Percentiles rank a stretch among this genome's conserved stretches.
Evolutionary conservation across 2,797 vertebrate species (phyloP).

Genomic region (Acridotheres tristis): DNA sequence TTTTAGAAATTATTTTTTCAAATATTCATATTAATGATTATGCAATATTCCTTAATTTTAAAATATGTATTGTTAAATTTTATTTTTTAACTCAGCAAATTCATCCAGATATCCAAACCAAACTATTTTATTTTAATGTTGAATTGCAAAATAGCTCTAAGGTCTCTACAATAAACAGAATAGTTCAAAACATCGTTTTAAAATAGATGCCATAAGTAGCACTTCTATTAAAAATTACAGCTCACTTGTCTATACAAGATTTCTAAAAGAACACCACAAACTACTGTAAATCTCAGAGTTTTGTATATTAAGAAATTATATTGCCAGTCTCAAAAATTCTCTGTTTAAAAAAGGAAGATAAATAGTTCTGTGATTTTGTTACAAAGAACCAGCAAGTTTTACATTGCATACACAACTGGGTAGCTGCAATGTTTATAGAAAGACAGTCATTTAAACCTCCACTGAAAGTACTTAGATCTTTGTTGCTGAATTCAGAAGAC

Average conservation of each 20-base stretch:
- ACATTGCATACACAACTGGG: not conserved
- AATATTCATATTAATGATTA: not conserved
- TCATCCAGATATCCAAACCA: not conserved
- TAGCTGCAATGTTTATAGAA: not conserved
- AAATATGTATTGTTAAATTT: not conserved
- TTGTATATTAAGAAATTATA: not conserved
- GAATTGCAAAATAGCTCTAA: not conserved
- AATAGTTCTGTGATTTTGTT: not conserved
- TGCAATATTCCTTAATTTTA: not conserved
- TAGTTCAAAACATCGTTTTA: not conserved
- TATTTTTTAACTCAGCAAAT: not conserved
- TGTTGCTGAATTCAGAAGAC: not conserved
- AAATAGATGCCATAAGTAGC: not conserved
- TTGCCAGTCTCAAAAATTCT: not conserved
- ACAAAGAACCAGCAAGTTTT: not conserved
- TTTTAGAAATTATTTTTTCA: not conserved
- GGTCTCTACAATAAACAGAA: not conserved
- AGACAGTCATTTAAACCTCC: conserved; percentile 18
- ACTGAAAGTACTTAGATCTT: conserved; percentile 37
- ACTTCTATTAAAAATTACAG: not conserved
- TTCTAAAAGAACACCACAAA: not conserved
- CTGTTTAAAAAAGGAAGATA: not conserved
- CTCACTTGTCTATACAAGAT: not conserved
- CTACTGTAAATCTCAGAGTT: not conserved
- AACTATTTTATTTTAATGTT: not conserved